Conservation (phyloP, 2,113 vertebrate species). For the Equus przewalskii region DNA sequence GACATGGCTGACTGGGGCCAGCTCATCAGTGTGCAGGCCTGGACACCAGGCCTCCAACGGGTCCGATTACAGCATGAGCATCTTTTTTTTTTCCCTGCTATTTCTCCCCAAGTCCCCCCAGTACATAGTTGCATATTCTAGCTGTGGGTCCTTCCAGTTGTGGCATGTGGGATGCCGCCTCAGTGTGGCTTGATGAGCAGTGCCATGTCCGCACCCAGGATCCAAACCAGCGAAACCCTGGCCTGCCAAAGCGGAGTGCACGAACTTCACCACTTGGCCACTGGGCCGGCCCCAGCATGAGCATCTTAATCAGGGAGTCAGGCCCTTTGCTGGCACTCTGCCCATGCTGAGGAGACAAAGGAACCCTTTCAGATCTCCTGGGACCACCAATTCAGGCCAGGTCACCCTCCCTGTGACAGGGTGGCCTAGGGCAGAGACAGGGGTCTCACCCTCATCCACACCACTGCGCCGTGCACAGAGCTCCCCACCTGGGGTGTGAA, state of each 20-base stretch:
- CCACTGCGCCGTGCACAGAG: rapidly evolving
- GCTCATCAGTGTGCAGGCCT: rapidly evolving
- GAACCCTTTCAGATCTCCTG: background rate
- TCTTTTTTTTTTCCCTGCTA: too few relatives aligned
- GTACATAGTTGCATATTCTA: too few relatives aligned
- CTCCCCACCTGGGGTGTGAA: background rate
- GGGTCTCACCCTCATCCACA: background rate
- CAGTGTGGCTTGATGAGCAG: too few relatives aligned
- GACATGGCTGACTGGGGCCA: rapidly evolving
- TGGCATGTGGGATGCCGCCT: too few relatives aligned
- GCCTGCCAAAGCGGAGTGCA: too few relatives aligned
- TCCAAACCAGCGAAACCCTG: too few relatives aligned
- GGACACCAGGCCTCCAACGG: rapidly evolving
- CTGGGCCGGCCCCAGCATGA: too few relatives aligned
- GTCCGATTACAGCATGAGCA: background rate
- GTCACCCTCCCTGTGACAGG: background rate
- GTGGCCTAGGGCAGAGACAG: background rate
- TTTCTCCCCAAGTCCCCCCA: too few relatives aligned
- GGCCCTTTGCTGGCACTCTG: background rate
- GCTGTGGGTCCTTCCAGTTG: too few relatives aligned
- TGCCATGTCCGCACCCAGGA: too few relatives aligned
- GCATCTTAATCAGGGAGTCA: background rate
- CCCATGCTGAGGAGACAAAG: rapidly evolving
- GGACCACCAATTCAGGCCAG: background rate
- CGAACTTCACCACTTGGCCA: too few relatives aligned